Evolutionary conservation across 1,140 invertebrate genomes (phyloP), one percentile per base, ranked within the genome.

Genomic region (Chironomus striatipennis): DNA sequence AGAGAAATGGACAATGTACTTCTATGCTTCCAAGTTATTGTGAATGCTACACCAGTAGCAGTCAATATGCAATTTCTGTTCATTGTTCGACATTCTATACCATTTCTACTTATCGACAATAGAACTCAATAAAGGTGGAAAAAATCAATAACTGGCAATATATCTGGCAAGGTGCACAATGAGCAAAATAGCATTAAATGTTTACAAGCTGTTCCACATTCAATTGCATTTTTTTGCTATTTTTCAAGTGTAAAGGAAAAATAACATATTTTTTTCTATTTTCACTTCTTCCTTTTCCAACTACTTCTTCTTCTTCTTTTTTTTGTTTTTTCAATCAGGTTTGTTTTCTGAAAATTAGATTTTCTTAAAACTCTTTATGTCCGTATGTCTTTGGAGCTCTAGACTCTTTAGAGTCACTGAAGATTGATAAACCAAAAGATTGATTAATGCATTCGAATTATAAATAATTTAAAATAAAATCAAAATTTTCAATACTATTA

Each of bases 181-280:
- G 47, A 34, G 47, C 12, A 57, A 57, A 57, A 57, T 57, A n/a
- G 47, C 47, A 57, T 57, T 57, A 57, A 57, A 57, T 57, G 47
- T 57, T 57, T 57, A 57, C 47, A 57, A 57, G 47, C 47, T 57
- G 47, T 57, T 57, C 47, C 47, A 57, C 47, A 57, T 57, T 57
- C n/a, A 34, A 34, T 34, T 34, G 24, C 24, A 34, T 57, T 57
- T n/a, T 47, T 57, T 15, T 57, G 12, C 47, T 15, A n/a, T 57
- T 12, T n/a, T 57, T 57, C 12, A n/a, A 57, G 47, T 57, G 47
- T 57, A 57, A 57, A 57, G 12, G 15, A 57, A 57, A n/a, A 57
- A 57, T n/a, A 57, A 57, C 47, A 57, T 57, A 57, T 57, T 57
- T 57, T 57, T 57, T 57, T 57, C 47, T 57, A 12, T 34, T 57